phyloP scores from a whole-genome alignment of 2,113 vertebrate species.

The Meles meles region DNA sequence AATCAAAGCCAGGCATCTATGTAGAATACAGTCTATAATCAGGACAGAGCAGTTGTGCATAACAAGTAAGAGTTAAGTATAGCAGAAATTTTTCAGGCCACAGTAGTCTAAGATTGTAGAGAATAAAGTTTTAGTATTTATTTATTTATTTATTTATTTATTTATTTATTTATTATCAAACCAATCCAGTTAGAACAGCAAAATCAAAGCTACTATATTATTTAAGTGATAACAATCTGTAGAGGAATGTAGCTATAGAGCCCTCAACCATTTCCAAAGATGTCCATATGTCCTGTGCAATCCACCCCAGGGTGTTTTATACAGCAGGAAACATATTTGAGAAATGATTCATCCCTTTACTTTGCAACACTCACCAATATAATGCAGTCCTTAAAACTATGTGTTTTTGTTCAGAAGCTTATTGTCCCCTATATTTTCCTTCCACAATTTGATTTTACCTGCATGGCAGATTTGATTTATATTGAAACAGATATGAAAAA shows the following conservation, averaged over 20 bases:
- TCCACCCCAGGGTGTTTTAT: not conserved
- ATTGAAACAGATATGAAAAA: constrained; percentile 29
- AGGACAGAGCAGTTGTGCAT: not conserved
- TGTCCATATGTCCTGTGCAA: not conserved
- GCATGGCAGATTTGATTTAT: not conserved
- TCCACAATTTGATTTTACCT: constrained; percentile 6
- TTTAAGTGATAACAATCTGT: not conserved
- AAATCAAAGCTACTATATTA: constrained; percentile 10
- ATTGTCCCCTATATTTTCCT: not conserved
- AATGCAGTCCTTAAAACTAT: constrained; percentile 3
- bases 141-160: too few species aligned
- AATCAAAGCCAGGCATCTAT: not conserved
- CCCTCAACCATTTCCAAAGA: not conserved
- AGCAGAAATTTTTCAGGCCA: not conserved
- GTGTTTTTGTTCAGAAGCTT: not conserved
- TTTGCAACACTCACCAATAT: not conserved
- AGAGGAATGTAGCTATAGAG: not conserved
- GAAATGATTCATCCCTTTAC: not conserved
- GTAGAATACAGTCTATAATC: not conserved
- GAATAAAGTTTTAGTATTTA: not conserved
- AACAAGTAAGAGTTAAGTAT: not conserved
- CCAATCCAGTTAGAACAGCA: not conserved
- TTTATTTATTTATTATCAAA: not conserved
- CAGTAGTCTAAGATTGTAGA: not conserved
- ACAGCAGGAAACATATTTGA: constrained; percentile 33